Conservation (phyloP, 92 coral and sea anemone species). For the Zoanthus sociatus region DNA sequence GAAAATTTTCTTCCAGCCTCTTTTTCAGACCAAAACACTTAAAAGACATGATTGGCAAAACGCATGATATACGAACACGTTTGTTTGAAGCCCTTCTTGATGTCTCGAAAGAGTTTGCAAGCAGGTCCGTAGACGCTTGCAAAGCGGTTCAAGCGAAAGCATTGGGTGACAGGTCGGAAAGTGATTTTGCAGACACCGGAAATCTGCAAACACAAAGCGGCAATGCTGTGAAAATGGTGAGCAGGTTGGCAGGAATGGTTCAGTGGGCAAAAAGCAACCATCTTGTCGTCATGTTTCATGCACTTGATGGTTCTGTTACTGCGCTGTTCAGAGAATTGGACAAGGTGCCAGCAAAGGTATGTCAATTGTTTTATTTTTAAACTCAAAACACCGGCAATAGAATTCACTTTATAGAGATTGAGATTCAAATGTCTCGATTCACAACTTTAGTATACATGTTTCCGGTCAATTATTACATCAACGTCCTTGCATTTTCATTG, state of each 20-base stretch:
- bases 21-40: slow-evolving; percentile 68
- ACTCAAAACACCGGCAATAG: too few species aligned
- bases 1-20: slow-evolving; percentile 78
- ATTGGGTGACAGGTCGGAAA: slow-evolving; percentile 18
- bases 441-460: too few species aligned
- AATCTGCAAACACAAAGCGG: slow-evolving; percentile 18
- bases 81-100: slow-evolving; percentile 74
- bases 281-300: slow-evolving; percentile 77
- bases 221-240: slow-evolving; percentile 76
- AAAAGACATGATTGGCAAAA: slow-evolving; percentile 62
- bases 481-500: too few species aligned
- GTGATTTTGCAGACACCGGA: not conserved
- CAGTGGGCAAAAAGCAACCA: slow-evolving; percentile 88
- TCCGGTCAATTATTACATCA: too few species aligned
- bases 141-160: slow-evolving; percentile 62
- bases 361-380: not conserved
- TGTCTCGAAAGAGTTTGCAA: slow-evolving; percentile 81
- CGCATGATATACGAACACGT: slow-evolving; percentile 69
- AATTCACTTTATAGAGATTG: too few species aligned
- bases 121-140: slow-evolving; percentile 67
- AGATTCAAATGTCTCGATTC: too few species aligned
- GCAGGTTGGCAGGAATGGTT: slow-evolving; percentile 82
- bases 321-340: slow-evolving; percentile 72
- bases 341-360: slow-evolving; percentile 60
- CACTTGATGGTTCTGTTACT: slow-evolving; percentile 69